These are phyloP conservation scores for Drusus annulatus DNA, from an alignment of 1,140 invertebrate species.

Conservation along the genomic window DNA sequence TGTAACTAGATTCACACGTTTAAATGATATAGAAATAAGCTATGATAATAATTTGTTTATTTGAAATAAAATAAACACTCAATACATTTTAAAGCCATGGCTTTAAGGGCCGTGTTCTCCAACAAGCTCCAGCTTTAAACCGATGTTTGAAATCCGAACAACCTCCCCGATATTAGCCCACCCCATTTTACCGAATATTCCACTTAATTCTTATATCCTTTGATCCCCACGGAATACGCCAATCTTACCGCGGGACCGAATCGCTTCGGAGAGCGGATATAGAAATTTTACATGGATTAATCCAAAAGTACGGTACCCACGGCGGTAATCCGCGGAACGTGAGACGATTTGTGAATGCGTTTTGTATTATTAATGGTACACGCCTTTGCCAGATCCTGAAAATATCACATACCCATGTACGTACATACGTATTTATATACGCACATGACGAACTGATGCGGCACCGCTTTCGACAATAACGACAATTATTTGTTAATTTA, in stretches of 20 bases:
- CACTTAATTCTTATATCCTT: slow-evolving; percentile 26
- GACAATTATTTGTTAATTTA: too few relatives aligned
- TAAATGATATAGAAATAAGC: too few relatives aligned
- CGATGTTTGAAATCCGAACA: neutral
- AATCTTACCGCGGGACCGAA: slow-evolving; percentile 2
- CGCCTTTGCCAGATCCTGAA: too few relatives aligned
- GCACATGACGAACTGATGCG: too few relatives aligned
- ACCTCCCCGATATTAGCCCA: neutral
- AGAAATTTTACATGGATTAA: neutral
- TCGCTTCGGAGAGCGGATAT: neutral
- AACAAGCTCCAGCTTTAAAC: neutral
- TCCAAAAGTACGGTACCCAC: neutral
- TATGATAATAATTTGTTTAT: too few relatives aligned
- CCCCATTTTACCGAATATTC: slow-evolving; percentile 5
- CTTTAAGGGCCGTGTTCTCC: too few relatives aligned
- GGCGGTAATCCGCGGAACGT: neutral
- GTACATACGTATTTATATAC: too few relatives aligned
- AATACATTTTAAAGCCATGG: too few relatives aligned
- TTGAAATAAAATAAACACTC: too few relatives aligned
- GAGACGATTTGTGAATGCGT: neutral
- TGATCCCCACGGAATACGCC: neutral
- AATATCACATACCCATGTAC: too few relatives aligned
- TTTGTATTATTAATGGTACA: neutral
- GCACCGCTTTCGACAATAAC: too few relatives aligned
- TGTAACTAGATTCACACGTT: too few relatives aligned